Evolutionary conservation across 2,797 vertebrate genomes (phyloP).

Genomic region (Bothrops alternatus): DNA sequence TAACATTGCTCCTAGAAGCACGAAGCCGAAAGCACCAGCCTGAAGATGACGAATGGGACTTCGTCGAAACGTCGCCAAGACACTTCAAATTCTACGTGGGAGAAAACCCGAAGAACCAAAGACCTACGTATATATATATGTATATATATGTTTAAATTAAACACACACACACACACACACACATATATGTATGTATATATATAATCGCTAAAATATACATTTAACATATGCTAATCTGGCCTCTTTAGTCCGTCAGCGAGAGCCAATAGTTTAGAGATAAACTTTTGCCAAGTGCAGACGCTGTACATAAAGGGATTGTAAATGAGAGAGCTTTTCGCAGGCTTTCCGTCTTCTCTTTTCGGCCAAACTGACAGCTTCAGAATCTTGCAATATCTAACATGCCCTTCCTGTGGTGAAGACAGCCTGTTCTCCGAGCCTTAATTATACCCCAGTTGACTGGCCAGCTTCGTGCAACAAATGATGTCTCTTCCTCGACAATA

Average conservation of each 20-base stretch:
- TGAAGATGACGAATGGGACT: no score
- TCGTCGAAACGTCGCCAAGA: no score
- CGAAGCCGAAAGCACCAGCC: no score
- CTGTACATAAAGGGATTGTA: constrained; percentile 93
- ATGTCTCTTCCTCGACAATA: constrained; percentile 87
- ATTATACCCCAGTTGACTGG: constrained; percentile 95
- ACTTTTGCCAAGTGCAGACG: constrained; percentile 78
- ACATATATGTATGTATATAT: no score
- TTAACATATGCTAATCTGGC: constrained; percentile 92
- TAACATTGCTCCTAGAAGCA: no score
- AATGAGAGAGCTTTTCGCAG: constrained; percentile 91
- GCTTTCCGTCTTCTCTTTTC: constrained; percentile 80
- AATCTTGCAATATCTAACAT: constrained; percentile 94
- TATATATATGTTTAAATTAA: no score
- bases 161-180: no score
- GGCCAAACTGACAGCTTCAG: constrained; percentile 86
- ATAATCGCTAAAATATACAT: constrained; percentile 94
- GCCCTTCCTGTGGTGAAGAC: constrained; percentile 91
- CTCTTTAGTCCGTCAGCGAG: constrained; percentile 70
- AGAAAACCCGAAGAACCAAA: no score
- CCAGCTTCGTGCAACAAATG: constrained; percentile 86
- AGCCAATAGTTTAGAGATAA: constrained; percentile 75
- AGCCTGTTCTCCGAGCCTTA: constrained; percentile 90
- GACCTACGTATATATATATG: no score
- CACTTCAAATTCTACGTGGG: no score